These are phyloP conservation scores for Tribolium madens DNA, from an alignment of 1,140 invertebrate genomes.

Conservation along the genomic window DNA sequence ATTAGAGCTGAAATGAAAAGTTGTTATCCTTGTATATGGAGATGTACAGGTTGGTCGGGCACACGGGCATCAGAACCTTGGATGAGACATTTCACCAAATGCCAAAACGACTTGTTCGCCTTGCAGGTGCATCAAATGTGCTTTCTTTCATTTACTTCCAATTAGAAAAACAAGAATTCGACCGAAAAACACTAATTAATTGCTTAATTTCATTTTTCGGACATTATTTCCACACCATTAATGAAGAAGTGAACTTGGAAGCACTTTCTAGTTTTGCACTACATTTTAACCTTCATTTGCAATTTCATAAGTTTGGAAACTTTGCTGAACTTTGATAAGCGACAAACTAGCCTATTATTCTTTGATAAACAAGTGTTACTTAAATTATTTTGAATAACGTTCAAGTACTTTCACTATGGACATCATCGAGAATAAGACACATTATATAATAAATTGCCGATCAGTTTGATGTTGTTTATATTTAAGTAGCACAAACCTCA, in stretches of 20 bases:
- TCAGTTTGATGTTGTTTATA: constrained; percentile 17
- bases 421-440: constrained; percentile 18
- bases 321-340: background rate
- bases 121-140: background rate
- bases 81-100: constrained; percentile 4
- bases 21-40: constrained; percentile 34
- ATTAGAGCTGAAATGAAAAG: constrained; percentile 39
- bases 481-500: constrained; percentile 5
- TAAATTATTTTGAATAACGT: constrained; percentile 20
- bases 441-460: constrained; percentile 18
- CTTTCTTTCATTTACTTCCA: background rate
- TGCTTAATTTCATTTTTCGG: background rate
- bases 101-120: background rate
- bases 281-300: constrained; percentile 12
- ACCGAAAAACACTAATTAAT: background rate
- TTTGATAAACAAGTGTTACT: constrained; percentile 16
- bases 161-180: background rate
- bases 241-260: constrained; percentile 15
- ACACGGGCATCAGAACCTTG: constrained; percentile 15
- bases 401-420: constrained; percentile 29
- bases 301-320: background rate
- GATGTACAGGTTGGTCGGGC: constrained; percentile 10
- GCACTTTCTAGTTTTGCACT: constrained; percentile 21
- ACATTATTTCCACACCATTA: constrained; percentile 12
- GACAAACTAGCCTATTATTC: background rate